These are phyloP conservation scores for Bombus ignitus DNA, from an alignment of 1,140 invertebrate genomes.

Conservation along the genomic window DNA sequence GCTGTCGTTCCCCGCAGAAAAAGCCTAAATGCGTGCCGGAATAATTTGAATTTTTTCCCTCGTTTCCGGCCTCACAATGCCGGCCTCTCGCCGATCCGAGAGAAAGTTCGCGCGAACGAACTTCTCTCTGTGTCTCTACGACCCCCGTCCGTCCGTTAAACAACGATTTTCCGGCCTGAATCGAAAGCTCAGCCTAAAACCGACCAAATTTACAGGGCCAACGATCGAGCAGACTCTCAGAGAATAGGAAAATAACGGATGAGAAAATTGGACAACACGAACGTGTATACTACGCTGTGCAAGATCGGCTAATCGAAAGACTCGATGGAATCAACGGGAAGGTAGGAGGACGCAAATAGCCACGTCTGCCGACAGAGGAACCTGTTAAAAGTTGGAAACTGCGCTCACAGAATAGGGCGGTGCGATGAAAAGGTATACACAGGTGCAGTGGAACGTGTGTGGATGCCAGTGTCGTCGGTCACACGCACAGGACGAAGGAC, in stretches of 20 bases:
- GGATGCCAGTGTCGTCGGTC: constrained; percentile 55
- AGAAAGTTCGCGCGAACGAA: constrained; percentile 29
- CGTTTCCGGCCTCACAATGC: constrained; percentile 5
- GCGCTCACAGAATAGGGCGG: constrained; percentile 60
- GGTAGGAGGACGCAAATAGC: constrained; percentile 16
- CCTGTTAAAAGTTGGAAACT: constrained; percentile 70
- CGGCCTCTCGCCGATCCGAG: constrained; percentile 16
- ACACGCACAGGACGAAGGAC: constrained; percentile 45
- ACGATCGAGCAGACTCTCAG: background rate
- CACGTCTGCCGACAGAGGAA: constrained; percentile 61
- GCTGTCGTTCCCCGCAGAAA: constrained; percentile 26
- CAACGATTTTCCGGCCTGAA: constrained; percentile 4
- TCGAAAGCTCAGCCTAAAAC: background rate
- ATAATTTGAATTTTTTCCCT: constrained; percentile 42
- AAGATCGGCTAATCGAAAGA: constrained; percentile 33
- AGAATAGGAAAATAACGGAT: background rate
- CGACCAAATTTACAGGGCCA: background rate
- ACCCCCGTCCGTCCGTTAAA: background rate
- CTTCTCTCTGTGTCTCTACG: constrained; percentile 5
- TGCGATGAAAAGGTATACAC: constrained; percentile 66
- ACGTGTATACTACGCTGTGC: too few species aligned
- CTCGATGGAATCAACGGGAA: constrained; percentile 12
- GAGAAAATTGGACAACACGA: background rate
- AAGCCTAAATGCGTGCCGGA: constrained; percentile 34
- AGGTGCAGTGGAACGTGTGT: constrained; percentile 50